Percentiles rank a stretch among this genome's conserved stretches.
These are phyloP conservation scores for Pangasius mekongensis DNA, from an alignment of 2,797 vertebrate species.

Conservation along the genomic window DNA sequence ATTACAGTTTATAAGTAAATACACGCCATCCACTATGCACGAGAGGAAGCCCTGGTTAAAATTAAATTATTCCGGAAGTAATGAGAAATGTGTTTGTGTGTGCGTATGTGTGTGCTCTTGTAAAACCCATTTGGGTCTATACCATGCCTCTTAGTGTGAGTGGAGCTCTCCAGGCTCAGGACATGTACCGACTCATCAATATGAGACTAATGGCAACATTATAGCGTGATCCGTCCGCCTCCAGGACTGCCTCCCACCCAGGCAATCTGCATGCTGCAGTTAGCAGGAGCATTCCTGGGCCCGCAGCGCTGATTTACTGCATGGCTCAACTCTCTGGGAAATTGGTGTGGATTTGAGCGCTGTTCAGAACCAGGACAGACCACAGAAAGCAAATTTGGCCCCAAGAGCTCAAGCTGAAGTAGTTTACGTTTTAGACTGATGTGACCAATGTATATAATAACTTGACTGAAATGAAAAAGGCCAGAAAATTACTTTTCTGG, in stretches of 20 bases:
- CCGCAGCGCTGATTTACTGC: slow-evolving; percentile 36
- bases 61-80: slow-evolving; percentile 21
- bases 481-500: not conserved
- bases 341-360: slow-evolving; percentile 32
- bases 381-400: not conserved
- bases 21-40: not conserved
- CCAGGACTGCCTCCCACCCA: slow-evolving; percentile 54
- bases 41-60: slow-evolving; percentile 18
- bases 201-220: slow-evolving; percentile 38
- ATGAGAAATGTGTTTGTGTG: slow-evolving; percentile 18
- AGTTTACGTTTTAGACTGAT: not conserved
- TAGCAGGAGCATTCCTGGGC: slow-evolving; percentile 24
- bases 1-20: slow-evolving; percentile 17
- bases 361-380: slow-evolving; percentile 23
- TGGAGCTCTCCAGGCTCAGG: slow-evolving; percentile 38
- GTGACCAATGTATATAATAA: not conserved
- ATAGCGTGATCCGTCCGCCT: slow-evolving; percentile 56
- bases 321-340: slow-evolving; percentile 36
- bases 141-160: slow-evolving; percentile 25
- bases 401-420: not conserved
- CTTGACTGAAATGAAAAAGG: slow-evolving; percentile 14
- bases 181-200: slow-evolving; percentile 56
- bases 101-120: not conserved
- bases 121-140: slow-evolving; percentile 30
- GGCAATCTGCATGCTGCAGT: slow-evolving; percentile 51